Evolutionary conservation across 2,888 invertebrate genomes (phyloP).

Genomic region (Netelia melanura): DNA sequence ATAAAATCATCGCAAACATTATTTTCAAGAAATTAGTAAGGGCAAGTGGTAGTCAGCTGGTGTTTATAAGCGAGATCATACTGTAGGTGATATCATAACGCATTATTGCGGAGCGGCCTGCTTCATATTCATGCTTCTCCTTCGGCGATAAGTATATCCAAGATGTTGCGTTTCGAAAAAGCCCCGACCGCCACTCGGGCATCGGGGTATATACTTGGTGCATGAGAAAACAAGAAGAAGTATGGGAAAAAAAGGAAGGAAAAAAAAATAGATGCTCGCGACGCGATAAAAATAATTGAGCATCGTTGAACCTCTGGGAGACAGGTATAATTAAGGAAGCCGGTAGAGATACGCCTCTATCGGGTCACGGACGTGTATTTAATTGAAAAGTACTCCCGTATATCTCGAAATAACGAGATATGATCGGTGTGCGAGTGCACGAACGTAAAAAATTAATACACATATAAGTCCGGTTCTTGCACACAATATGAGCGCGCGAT

Average conservation of each 20-base stretch:
- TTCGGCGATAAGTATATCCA: slow-evolving; percentile 55
- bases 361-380: slow-evolving; percentile 64
- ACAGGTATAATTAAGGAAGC: slow-evolving; percentile 67
- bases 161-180: slow-evolving; percentile 52
- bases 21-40: not conserved
- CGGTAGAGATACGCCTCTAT: slow-evolving; percentile 58
- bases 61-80: not conserved
- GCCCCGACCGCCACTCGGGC: slow-evolving; percentile 8
- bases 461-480: not conserved
- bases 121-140: slow-evolving; percentile 61
- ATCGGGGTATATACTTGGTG: not conserved
- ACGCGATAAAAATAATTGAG: slow-evolving; percentile 68
- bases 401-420: slow-evolving; percentile 56
- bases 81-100: slow-evolving; percentile 46
- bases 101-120: slow-evolving; percentile 48
- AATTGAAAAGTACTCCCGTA: slow-evolving; percentile 59
- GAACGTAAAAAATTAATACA: slow-evolving; percentile 13
- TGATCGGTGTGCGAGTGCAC: slow-evolving; percentile 27
- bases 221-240: slow-evolving; percentile 1
- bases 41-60: not conserved
- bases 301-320: slow-evolving; percentile 62
- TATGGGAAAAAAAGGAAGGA: not conserved
- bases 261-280: slow-evolving; percentile 56
- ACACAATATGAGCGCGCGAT: slow-evolving; percentile 27
- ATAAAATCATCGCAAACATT: too few relatives aligned